Evolutionary conservation across 2,113 vertebrate species (phyloP).

Genomic region (Promerops cafer): DNA sequence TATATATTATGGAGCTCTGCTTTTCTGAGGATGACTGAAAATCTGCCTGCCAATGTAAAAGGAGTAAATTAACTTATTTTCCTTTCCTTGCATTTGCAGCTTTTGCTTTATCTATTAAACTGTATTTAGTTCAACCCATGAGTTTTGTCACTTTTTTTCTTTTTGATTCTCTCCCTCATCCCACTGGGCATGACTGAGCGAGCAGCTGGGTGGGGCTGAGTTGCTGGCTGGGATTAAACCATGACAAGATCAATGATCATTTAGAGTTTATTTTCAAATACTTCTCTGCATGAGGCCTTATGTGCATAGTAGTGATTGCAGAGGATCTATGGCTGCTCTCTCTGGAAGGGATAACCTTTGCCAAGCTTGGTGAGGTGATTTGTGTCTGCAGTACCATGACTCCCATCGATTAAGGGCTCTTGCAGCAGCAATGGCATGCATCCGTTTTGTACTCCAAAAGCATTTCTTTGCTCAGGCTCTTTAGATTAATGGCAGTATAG

Average conservation of each 20-base stretch:
- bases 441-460: background rate
- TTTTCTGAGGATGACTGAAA: background rate
- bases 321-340: background rate
- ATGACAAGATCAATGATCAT: background rate
- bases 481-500: background rate
- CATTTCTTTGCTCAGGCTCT: background rate
- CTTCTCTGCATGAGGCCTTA: background rate
- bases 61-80: background rate
- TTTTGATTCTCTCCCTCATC: background rate
- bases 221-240: background rate
- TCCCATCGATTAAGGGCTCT: background rate
- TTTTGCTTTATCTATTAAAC: background rate
- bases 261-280: background rate
- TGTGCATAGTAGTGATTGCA: background rate
- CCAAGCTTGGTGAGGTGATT: background rate
- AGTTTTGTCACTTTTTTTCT: background rate
- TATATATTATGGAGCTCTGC: background rate
- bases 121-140: background rate
- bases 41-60: background rate
- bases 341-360: background rate
- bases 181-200: rapidly evolving
- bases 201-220: background rate
- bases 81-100: background rate
- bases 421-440: background rate
- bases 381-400: background rate